A percentile compares a stretch with the other conserved stretches of the same genome.
Evolutionary conservation across 2,797 vertebrate species (phyloP).

Genomic region (Lates japonicus): DNA sequence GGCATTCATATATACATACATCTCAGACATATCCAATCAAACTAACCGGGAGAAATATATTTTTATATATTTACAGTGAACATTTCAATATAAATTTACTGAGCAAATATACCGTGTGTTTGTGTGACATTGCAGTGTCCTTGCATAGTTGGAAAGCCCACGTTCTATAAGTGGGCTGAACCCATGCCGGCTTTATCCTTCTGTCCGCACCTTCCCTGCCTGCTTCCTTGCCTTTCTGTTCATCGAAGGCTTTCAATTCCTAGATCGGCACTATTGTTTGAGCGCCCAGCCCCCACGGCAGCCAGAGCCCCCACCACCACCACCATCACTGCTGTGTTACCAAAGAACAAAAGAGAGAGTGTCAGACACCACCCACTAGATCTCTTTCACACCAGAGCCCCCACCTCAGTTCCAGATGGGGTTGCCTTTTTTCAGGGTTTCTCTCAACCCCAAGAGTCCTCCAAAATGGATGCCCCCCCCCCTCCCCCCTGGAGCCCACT

Average conservation of each 20-base stretch:
- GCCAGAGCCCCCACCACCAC: constrained; percentile 72
- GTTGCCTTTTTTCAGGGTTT: constrained; percentile 86
- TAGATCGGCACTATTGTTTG: constrained; percentile 88
- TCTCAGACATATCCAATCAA: constrained; percentile 3
- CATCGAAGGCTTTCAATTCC: constrained; percentile 85
- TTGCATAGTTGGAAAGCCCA: constrained; percentile 59
- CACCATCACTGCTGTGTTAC: constrained; percentile 86
- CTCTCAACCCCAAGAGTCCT: constrained; percentile 89
- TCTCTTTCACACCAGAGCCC: constrained; percentile 89
- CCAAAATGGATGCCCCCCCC: constrained; percentile 83
- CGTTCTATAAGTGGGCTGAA: constrained; percentile 64
- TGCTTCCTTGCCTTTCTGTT: constrained; percentile 79
- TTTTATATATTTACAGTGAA: constrained; percentile 8
- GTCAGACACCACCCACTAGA: constrained; percentile 90
- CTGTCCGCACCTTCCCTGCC: constrained; percentile 75
- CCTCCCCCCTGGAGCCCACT: constrained; percentile 75
- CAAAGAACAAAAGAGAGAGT: constrained; percentile 90
- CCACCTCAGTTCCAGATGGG: constrained; percentile 89
- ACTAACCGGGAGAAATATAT: constrained; percentile 15
- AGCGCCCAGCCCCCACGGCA: constrained; percentile 85
- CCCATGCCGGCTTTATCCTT: constrained; percentile 72
- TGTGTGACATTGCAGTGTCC: constrained; percentile 72
- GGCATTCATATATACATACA: constrained; percentile 21
- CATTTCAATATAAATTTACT: constrained; percentile 22
- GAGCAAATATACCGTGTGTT: constrained; percentile 22